Evolutionary conservation across 2,113 vertebrate species (phyloP), one percentile per base, ranked within the genome.

Genomic region (Apaloderma vittatum): DNA sequence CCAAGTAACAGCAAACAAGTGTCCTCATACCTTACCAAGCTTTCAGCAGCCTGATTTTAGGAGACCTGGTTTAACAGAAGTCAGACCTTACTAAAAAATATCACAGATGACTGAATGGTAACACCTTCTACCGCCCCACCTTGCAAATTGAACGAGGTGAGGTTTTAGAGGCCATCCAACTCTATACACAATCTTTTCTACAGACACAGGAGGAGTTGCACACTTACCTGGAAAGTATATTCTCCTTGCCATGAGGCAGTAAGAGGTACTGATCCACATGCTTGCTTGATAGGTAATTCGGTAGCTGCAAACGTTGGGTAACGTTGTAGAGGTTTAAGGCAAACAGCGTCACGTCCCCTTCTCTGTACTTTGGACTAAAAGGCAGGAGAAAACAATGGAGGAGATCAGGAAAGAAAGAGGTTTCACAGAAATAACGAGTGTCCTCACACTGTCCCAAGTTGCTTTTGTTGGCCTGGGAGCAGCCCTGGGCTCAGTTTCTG

Each of bases 191-290:
- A 9, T 32, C 26, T 9, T 70, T 63, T 62, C 36, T 63, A 52
- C 6, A 57, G 55, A 10, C 26, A 43, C 15, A 27, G 12, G 32
- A 83, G 26, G 77, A 81, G 58, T 8, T 19, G 78, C 45, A 84
- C 4, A 2, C 97, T 98, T 97, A 99, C 99, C 98, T 99, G 92
- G 99, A 99, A 89, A 97, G 81, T 58, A 99, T 98, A 27, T 98
- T 98, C 16, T 98, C 97, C 71, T 97, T 94, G 46, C 98, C 98
- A 1, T 96, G 97, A 17, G 99, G 98, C 95, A 98, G 94, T 9
- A 99, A 84, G 27, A 99, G 97, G 94, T 99, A 99, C 57, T 98
- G 98, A 74, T 99, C 98, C 88, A 99, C 97, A 1, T 97, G 97
- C 91, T 98, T 98, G 84, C 96, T 97, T 2, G 59, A 93, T 17